Percentiles rank a stretch among this genome's conserved stretches.
These are phyloP conservation scores for Trichomycterus rosablanca DNA, from an alignment of 2,113 vertebrate genomes.

Conservation along the genomic window DNA sequence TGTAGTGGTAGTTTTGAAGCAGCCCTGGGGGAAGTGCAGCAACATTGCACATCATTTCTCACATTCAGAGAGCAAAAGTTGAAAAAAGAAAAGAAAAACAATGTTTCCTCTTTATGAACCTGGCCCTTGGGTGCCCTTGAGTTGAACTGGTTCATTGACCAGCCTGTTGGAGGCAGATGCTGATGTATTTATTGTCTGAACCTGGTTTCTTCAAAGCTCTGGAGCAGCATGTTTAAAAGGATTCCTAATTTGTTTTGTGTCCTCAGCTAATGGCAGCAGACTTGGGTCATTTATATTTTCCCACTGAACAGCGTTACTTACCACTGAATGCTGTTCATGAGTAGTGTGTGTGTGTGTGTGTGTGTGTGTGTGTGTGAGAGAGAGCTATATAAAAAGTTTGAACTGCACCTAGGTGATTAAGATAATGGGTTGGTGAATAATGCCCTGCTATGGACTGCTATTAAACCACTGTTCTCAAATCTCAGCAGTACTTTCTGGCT, in stretches of 20 bases:
- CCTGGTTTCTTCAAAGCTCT: conserved; percentile 6
- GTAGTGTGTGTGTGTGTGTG: too few relatives aligned
- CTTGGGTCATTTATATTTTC: too few relatives aligned
- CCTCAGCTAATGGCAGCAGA: conserved; percentile 50
- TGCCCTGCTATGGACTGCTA: too few relatives aligned
- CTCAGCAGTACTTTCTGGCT: too few relatives aligned
- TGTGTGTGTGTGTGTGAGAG: too few relatives aligned
- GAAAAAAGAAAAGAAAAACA: conserved; percentile 19
- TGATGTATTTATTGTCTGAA: conserved; percentile 42
- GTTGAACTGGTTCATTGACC: conserved; percentile 28
- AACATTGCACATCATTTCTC: conserved; percentile 7
- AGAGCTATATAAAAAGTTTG: too few relatives aligned
- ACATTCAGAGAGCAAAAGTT: conserved; percentile 15
- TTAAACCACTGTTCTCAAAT: too few relatives aligned
- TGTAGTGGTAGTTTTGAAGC: neutral
- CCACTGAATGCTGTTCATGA: neutral
- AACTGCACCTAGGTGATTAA: neutral
- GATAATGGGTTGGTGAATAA: too few relatives aligned
- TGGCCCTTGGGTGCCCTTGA: conserved; percentile 7
- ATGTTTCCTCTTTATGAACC: conserved; percentile 16
- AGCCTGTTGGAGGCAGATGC: conserved; percentile 28
- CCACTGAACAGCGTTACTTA: conserved; percentile 21
- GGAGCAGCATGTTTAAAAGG: conserved; percentile 32
- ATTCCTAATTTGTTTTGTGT: conserved; percentile 64
- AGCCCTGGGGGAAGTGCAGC: neutral